Base-by-base conservation (phyloP, 2,113 vertebrate genomes). In the Fulica atra region DNA sequence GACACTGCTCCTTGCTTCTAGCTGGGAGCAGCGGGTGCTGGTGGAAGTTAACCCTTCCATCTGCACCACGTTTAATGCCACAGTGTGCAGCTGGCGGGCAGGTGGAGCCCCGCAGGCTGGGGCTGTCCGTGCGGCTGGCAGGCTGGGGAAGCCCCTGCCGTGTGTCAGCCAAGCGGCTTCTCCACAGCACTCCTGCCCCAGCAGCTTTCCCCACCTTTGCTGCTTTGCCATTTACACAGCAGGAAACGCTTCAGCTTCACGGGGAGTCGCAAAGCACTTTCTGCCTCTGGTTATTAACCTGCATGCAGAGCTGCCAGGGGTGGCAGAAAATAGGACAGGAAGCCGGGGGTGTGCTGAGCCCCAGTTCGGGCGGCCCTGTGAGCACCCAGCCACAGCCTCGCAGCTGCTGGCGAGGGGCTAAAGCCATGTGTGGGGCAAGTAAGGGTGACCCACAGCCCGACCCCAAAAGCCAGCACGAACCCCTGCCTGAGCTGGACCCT, bases 11-110 rank as follows among this genome's bases (percentile, higher is more conserved):
- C 54, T 57, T 5, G 50, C 42, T 19, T 15, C 54, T 56, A 11
- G 44, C 48, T 36, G 71, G 56, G 42, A 80, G 82, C 91, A 69
- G 68, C 66, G 68, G 88, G 51, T 14, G 3, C 10, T 29, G 20
- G 21, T 53, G 86, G 70, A 7, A 46, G 20, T 76, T 38, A 46
- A 65, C 53, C 38, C 78, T 19, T 60, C 59, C 64, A 11, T 42
- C 14, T 20, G 46, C 38, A 5, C 10, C 40, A 5, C 50, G 2
- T 5, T 3, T 17, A 4, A n/a, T 3, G 42, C 13, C 0, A 0
- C 28, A 18, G 42, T 10, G 7, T 6, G 78, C 69, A 68, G 92
- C 60, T 33, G 57, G 6, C 70, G 64, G 25, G 87, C 64, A 61
- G 28, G 28, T 13, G 57, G 46, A 7, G 44, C 17, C 42, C 46